Evolutionary conservation across 2,888 invertebrate species (phyloP).

Genomic region (Dryomyza anilis): DNA sequence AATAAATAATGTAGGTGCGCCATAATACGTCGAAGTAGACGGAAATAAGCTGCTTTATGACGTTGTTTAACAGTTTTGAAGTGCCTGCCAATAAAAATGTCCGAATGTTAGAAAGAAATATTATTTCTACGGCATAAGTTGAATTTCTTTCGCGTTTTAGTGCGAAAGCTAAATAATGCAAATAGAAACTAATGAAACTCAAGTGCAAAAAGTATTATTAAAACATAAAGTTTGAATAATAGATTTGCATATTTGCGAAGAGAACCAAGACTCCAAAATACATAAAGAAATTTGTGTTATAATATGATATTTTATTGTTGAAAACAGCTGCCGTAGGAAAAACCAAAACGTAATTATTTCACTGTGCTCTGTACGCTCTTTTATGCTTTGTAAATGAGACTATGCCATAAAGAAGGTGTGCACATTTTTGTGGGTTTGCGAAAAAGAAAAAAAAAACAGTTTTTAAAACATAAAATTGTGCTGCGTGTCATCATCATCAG

Average conservation of each 20-base stretch:
- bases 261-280: no score
- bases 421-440: neutral
- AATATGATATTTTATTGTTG: no score
- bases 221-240: no score
- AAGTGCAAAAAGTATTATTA: no score
- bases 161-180: conserved; percentile 1
- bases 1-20: neutral
- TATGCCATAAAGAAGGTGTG: no score
- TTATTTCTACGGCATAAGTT: conserved; percentile 19
- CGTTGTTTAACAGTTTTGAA: conserved; percentile 37
- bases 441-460: neutral
- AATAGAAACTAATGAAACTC: conserved; percentile 18
- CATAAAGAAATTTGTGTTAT: no score
- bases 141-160: conserved; percentile 11
- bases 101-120: no score
- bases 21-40: neutral
- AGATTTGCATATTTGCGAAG: no score
- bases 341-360: conserved; percentile 35
- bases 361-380: neutral
- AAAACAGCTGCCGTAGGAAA: conserved; percentile 24
- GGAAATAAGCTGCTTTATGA: conserved; percentile 27
- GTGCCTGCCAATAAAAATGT: conserved; percentile 44
- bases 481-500: conserved; percentile 7
- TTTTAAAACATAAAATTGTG: conserved; percentile 20
- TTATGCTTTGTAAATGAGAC: no score